phyloP scores from a whole-genome alignment of 2,888 invertebrate species.

The Odontocolon sp. region DNA sequence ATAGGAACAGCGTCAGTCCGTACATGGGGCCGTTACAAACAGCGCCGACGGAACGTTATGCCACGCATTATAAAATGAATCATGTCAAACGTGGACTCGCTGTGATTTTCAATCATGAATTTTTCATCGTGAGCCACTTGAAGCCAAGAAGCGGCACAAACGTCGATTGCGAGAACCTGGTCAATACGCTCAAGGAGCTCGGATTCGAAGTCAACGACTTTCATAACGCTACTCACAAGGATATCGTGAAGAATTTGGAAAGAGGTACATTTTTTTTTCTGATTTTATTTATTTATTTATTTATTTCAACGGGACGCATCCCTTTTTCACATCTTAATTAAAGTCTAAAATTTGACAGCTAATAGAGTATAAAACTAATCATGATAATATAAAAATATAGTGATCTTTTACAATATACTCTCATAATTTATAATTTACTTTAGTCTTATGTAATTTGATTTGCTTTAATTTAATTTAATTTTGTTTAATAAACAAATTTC shows the following conservation, averaged over 20 bases:
- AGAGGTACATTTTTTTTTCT: no score
- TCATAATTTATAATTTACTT: no score
- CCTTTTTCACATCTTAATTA: no score
- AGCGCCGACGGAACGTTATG: slow-evolving; percentile 83
- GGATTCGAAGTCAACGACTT: slow-evolving; percentile 88
- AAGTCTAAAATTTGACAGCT: no score
- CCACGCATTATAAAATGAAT: slow-evolving; percentile 93
- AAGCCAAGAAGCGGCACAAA: slow-evolving; percentile 92
- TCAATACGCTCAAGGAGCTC: slow-evolving; percentile 84
- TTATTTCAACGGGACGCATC: no score
- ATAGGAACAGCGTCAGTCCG: slow-evolving; percentile 71
- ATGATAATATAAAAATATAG: no score
- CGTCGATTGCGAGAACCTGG: slow-evolving; percentile 90
- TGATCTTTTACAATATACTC: no score
- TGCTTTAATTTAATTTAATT: no score
- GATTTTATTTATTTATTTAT: no score
- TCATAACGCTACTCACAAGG: slow-evolving; percentile 86
- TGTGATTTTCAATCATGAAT: slow-evolving; percentile 94
- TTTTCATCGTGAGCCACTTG: slow-evolving; percentile 88
- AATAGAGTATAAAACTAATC: no score
- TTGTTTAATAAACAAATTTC: no score
- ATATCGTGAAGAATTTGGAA: slow-evolving; percentile 86
- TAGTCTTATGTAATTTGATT: no score
- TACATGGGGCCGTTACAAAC: slow-evolving; percentile 67
- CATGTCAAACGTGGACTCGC: slow-evolving; percentile 91